Percentiles rank a stretch among this genome's conserved stretches.
Evolutionary conservation across 2,888 invertebrate species (phyloP).

Genomic region (Bembecia ichneumoniformis): DNA sequence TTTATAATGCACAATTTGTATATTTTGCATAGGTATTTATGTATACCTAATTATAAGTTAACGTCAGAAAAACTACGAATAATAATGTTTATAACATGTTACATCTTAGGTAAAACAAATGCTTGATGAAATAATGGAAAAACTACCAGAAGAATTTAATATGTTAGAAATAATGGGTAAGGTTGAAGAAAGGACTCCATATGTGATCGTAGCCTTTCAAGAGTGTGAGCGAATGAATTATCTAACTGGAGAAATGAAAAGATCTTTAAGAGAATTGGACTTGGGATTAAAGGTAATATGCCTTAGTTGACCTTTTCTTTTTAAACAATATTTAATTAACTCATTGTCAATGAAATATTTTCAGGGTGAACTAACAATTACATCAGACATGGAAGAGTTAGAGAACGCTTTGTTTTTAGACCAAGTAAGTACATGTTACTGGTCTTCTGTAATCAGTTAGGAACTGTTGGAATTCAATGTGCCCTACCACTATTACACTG

Average conservation of each 20-base stretch:
- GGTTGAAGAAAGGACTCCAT: constrained; percentile 95
- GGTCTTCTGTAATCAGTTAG: no score
- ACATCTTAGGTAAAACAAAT: constrained; percentile 86
- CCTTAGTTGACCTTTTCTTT: neutral
- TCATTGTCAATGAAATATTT: constrained; percentile 9
- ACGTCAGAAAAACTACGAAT: no score
- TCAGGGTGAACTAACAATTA: constrained; percentile 94
- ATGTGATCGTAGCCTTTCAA: constrained; percentile 95
- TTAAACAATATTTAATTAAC: neutral
- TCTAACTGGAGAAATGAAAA: constrained; percentile 90
- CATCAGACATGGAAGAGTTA: constrained; percentile 95
- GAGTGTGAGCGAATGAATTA: constrained; percentile 98
- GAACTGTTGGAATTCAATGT: no score
- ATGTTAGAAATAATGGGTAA: constrained; percentile 96
- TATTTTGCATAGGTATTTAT: no score
- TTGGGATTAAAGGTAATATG: constrained; percentile 90
- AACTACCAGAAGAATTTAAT: constrained; percentile 95
- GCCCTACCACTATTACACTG: no score
- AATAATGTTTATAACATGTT: neutral
- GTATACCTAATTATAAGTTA: no score
- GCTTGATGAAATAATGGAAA: constrained; percentile 95
- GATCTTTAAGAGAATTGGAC: constrained; percentile 92
- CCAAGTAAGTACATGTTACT: constrained; percentile 61
- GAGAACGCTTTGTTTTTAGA: constrained; percentile 94
- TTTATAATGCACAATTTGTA: no score